Conservation (phyloP, 2,888 invertebrate genomes). For the Itoplectis maculator region DNA sequence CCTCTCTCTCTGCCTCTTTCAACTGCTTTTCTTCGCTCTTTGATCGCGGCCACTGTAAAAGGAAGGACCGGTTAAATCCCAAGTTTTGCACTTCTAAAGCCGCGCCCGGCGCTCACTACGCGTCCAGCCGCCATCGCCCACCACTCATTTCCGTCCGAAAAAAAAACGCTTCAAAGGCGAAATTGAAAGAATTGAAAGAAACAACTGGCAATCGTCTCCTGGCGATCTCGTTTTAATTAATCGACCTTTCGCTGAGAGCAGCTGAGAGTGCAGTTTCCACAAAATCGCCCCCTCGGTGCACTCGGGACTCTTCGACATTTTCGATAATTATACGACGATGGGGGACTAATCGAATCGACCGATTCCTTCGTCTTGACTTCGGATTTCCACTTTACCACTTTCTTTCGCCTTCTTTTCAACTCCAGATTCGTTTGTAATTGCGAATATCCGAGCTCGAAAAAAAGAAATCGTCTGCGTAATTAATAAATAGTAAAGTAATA, state of each 20-base stretch:
- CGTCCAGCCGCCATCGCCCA: background rate
- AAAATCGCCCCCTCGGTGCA: background rate
- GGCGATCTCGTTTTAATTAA: slow-evolving; percentile 9
- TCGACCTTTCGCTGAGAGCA: background rate
- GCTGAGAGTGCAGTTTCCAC: slow-evolving; percentile 12
- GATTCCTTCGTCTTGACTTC: background rate
- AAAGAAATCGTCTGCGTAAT: background rate
- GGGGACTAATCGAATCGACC: slow-evolving; percentile 10
- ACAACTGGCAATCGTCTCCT: slow-evolving; percentile 41
- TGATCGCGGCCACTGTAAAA: slow-evolving; percentile 37
- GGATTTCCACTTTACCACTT: background rate
- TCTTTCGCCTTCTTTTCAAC: background rate
- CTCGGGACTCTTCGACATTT: background rate
- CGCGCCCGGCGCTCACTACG: background rate
- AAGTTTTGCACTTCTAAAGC: slow-evolving; percentile 54
- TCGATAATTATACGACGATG: slow-evolving; percentile 3
- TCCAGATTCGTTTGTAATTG: background rate
- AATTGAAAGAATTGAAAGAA: slow-evolving; percentile 32
- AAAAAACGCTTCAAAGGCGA: slow-evolving; percentile 15
- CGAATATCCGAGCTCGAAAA: background rate
- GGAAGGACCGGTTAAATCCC: slow-evolving; percentile 50
- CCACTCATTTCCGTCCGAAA: slow-evolving; percentile 21
- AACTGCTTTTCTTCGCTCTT: background rate
- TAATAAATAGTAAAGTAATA: background rate
- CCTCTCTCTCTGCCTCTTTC: too few relatives aligned